Evolutionary conservation across 1,140 invertebrate genomes (phyloP).

Genomic region (Bilobella aurantiaca): DNA sequence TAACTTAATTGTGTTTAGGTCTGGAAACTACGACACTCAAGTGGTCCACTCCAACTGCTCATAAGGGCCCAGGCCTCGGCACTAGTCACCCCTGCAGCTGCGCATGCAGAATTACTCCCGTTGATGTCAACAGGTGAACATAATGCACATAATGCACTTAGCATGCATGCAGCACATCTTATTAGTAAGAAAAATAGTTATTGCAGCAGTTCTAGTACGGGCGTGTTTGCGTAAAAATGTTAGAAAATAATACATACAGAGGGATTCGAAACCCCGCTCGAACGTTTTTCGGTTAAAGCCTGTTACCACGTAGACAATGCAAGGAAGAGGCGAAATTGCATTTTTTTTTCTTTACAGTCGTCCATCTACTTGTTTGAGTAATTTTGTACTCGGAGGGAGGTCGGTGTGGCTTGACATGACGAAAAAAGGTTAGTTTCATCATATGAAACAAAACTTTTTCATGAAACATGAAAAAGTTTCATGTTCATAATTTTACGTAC

Average conservation of each 20-base stretch:
- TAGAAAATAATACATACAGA: too few relatives aligned
- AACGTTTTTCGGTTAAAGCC: too few relatives aligned
- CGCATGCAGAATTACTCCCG: constrained; percentile 82
- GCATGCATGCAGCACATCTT: too few relatives aligned
- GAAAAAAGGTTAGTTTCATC: constrained; percentile 55
- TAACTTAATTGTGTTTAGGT: constrained; percentile 11
- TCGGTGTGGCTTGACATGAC: constrained; percentile 93
- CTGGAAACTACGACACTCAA: constrained; percentile 21
- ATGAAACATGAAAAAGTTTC: not conserved
- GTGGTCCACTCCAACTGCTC: constrained; percentile 38
- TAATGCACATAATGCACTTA: too few relatives aligned
- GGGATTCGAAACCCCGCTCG: too few relatives aligned
- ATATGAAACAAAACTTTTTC: not conserved
- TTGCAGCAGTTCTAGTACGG: too few relatives aligned
- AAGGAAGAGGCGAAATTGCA: too few relatives aligned
- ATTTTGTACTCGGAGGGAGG: constrained; percentile 84
- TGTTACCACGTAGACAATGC: too few relatives aligned
- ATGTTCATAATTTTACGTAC: not conserved
- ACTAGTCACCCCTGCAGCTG: constrained; percentile 59
- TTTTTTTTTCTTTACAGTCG: constrained; percentile 44
- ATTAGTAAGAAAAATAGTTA: too few relatives aligned
- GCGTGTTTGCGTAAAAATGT: too few relatives aligned
- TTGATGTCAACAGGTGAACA: constrained; percentile 78
- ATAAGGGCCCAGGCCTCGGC: constrained; percentile 22
- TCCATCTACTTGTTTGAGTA: constrained; percentile 90